Evolutionary conservation across 1,140 invertebrate species (phyloP), one percentile per base, ranked within the genome.

Genomic region (Nylanderia fulva): DNA sequence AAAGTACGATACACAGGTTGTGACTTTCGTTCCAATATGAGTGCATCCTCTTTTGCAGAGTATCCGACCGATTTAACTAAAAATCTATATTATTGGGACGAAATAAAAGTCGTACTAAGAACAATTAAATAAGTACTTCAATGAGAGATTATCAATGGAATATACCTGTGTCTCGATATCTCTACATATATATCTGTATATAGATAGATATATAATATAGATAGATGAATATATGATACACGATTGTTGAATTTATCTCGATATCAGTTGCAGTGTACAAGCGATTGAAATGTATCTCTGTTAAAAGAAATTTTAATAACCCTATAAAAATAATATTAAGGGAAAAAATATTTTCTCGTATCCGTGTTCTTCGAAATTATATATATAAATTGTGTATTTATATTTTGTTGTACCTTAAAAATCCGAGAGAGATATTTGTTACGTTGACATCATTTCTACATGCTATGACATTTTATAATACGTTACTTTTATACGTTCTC

Each of bases 1-100:
- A 79, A 79, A 79, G 76, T 79, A 33, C 63, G 45, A 18, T 61
- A 58, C n/a, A n/a, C 58, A 24, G 29, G 36, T 5, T 21, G 52
- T 2, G 27, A 24, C 13, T 58, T 71, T 63, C 33, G 48, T 45
- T 3, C n/a, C 13, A 27, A 5, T 24, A 71, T 69, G 42, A 45
- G 39, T 48, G 68, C 60, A 84, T 88, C 85, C 45, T 84, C 54
- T 86, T 61, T 42, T 42, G 42, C 45, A 33, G 61, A 60, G 18
- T 77, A 11, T 88, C 39, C 86, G 87, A 89, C 85, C 85, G 84
- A 88, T 66, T 89, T 89, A 75, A 77, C 61, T 61, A 54, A 89
- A 86, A 88, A 85, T 88, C 74, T 48, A 68, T 71, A 48, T 48
- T 18, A 18, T 18, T 4, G 45, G 8, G 52, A 33, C 4, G 39